Evolutionary conservation across 2,888 invertebrate species (phyloP), one percentile per base, ranked within the genome.

Genomic region (Pollenia angustigena): DNA sequence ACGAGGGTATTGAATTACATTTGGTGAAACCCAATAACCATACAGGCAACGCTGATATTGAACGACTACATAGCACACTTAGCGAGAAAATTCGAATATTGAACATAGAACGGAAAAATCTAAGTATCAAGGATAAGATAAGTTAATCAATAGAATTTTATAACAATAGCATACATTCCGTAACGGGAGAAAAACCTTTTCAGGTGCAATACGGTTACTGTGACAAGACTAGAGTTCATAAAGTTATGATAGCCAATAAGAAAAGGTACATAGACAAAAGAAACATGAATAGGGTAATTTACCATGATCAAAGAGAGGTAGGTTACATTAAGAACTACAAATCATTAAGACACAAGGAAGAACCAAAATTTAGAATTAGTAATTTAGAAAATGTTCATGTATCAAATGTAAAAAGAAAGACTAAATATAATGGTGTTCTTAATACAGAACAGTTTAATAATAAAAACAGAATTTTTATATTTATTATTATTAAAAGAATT

Each of bases 251-350:
- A 23, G 16, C 16, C 44, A 58, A 44, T 48, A 69, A 72, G 64
- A 1, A 62, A 16, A 50, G 32, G 14, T 81, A 64, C 62, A 62
- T 81, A 14, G n/a, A 10, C 11, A 81, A 72, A 50, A 52, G 52
- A 56, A 72, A 81, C n/a, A 32, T 12, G 52, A 62, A 48, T 11
- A 69, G 71, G 7, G 48, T 71, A 69, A 40, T 12, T 1, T 68
- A 68, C 66, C 2, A 16, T 1, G 74, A 74, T 18, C n/a, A 40
- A 2, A 81, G 69, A 9, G n/a, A 71, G 23, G 16, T 52, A 23
- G 81, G 75, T 9, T 75, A 75, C 12, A 76, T 76, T 18, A 69
- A 76, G 50, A 82, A 76, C 50, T 76, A 76, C 52, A 56, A 46
- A 44, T 32, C 75, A 10, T 14, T 82, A 54, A 69, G 60, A 54